Evolutionary conservation across 2,113 vertebrate species (phyloP).

Genomic region (Paradisaea rubra): DNA sequence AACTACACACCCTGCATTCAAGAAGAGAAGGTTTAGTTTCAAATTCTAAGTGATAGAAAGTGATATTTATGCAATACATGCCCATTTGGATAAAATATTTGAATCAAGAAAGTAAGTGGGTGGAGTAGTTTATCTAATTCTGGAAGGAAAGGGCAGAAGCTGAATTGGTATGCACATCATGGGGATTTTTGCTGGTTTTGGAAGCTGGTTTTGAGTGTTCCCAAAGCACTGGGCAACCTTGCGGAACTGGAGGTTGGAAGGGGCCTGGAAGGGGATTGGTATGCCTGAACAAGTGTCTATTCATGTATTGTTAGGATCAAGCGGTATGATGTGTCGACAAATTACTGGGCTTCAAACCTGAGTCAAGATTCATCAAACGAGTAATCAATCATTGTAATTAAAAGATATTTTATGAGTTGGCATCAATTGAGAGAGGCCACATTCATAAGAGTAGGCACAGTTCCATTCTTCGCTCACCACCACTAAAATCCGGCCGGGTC

Average conservation of each 20-base stretch:
- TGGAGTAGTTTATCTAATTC: not conserved
- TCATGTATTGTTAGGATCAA: not conserved
- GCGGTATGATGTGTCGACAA: not conserved
- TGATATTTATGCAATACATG: not conserved
- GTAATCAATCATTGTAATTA: not conserved
- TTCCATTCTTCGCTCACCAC: accelerated
- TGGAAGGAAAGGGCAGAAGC: not conserved
- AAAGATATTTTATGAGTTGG: not conserved
- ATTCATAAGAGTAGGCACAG: not conserved
- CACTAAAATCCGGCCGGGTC: not conserved
- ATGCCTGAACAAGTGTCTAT: not conserved
- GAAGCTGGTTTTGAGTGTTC: not conserved
- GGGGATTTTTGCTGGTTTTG: not conserved
- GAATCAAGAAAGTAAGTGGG: not conserved
- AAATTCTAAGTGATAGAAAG: not conserved
- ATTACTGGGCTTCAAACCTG: not conserved
- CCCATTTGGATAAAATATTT: not conserved
- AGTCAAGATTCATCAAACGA: not conserved
- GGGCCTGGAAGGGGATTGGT: not conserved
- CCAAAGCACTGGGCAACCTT: not conserved
- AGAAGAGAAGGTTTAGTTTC: not conserved
- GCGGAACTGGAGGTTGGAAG: not conserved
- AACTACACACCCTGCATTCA: not conserved
- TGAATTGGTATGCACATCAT: not conserved
- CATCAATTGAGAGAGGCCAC: not conserved